These are phyloP conservation scores for Echiichthys vipera DNA, from an alignment of 2,797 vertebrate species.

Conservation along the genomic window DNA sequence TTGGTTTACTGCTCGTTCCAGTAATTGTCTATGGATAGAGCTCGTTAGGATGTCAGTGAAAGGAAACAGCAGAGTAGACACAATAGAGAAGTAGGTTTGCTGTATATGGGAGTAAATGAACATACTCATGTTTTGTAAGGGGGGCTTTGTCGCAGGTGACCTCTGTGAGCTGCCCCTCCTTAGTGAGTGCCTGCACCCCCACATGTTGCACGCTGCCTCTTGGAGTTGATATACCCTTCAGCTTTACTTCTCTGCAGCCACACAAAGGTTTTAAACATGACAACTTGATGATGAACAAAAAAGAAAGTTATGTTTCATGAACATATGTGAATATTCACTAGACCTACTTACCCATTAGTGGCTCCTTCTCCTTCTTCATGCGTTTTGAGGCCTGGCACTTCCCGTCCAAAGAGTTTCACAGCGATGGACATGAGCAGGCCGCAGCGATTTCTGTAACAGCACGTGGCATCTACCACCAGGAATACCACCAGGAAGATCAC, in stretches of 20 bases:
- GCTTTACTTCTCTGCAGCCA: slow-evolving; percentile 78
- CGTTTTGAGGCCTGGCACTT: slow-evolving; percentile 74
- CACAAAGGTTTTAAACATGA: slow-evolving; percentile 10
- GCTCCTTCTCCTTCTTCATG: slow-evolving; percentile 75
- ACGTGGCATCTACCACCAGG: slow-evolving; percentile 83
- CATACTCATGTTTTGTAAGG: slow-evolving; percentile 86
- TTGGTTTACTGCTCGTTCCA: neutral
- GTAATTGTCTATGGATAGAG: neutral
- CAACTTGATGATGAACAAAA: neutral
- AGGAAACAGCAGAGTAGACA: neutral
- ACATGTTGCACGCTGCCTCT: slow-evolving; percentile 74
- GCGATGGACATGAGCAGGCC: slow-evolving; percentile 86
- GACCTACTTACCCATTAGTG: slow-evolving; percentile 64
- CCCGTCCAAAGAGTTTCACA: slow-evolving; percentile 82
- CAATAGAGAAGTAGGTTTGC: neutral
- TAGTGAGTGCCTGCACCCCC: slow-evolving; percentile 47
- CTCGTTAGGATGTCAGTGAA: neutral
- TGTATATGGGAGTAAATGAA: slow-evolving; percentile 8
- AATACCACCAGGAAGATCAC: slow-evolving; percentile 84
- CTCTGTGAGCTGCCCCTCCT: slow-evolving; percentile 67
- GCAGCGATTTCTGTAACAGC: slow-evolving; percentile 85
- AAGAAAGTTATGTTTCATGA: neutral
- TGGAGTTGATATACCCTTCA: slow-evolving; percentile 75
- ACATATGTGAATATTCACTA: slow-evolving; percentile 2
- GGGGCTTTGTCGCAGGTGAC: slow-evolving; percentile 84